phyloP scores from a whole-genome alignment of 1,140 invertebrate genomes.

The Paralvinella palmiformis region DNA sequence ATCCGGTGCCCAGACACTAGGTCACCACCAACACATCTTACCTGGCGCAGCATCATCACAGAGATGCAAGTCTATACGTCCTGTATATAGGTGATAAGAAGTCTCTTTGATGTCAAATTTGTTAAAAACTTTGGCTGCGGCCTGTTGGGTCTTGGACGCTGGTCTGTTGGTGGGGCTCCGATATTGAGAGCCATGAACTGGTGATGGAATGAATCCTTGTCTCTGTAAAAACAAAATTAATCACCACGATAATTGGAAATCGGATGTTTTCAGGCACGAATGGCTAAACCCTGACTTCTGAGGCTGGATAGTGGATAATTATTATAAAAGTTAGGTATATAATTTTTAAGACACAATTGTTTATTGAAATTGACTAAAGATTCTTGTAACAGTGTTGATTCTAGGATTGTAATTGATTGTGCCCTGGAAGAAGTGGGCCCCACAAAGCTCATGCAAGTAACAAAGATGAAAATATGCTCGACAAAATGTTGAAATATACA shows the following conservation, averaged over 20 bases:
- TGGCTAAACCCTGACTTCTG: not conserved
- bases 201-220: not conserved
- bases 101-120: conserved; percentile 93
- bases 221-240: too few relatives aligned
- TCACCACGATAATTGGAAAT: not conserved
- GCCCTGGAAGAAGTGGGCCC: too few relatives aligned
- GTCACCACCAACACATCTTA: conserved; percentile 9
- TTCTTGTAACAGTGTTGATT: too few relatives aligned
- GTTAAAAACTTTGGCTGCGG: conserved; percentile 67
- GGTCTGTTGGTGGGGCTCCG: not conserved
- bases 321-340: too few relatives aligned
- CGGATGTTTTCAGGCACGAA: not conserved
- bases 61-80: conserved; percentile 91
- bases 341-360: too few relatives aligned
- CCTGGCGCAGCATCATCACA: conserved; percentile 71
- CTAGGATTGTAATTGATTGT: too few relatives aligned
- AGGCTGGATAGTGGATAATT: not conserved
- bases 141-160: conserved; percentile 26
- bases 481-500: too few relatives aligned
- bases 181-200: conserved; percentile 14
- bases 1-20: not conserved
- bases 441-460: too few relatives aligned
- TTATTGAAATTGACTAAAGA: too few relatives aligned
- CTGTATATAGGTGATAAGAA: conserved; percentile 92
- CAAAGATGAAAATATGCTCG: too few relatives aligned